These are phyloP conservation scores for Lates japonicus DNA, from an alignment of 2,797 vertebrate species.

Conservation along the genomic window DNA sequence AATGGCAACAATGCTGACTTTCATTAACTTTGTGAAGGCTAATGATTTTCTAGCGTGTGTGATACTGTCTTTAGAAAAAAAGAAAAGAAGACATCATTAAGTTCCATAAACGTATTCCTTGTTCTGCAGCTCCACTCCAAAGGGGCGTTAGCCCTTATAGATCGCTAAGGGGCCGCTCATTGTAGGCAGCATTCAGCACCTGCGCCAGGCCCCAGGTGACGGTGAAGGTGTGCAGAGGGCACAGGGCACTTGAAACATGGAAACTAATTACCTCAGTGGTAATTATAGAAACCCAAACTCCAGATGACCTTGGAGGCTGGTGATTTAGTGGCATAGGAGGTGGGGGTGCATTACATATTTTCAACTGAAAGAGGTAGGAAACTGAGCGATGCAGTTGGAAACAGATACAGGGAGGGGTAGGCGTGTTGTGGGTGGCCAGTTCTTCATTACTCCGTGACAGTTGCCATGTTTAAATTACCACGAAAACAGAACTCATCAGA, in stretches of 20 bases:
- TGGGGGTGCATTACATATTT: constrained; percentile 21
- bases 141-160: constrained; percentile 74
- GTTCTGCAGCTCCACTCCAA: constrained; percentile 61
- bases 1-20: constrained; percentile 82
- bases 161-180: constrained; percentile 65
- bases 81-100: constrained; percentile 78
- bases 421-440: background rate
- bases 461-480: too few species aligned
- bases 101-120: constrained; percentile 69
- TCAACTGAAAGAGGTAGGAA: background rate
- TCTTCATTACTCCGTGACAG: too few species aligned
- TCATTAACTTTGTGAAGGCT: constrained; percentile 83
- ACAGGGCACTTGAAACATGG: constrained; percentile 74
- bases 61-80: constrained; percentile 67
- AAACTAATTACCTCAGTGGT: constrained; percentile 86
- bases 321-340: constrained; percentile 58
- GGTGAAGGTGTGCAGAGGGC: constrained; percentile 78
- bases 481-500: too few species aligned
- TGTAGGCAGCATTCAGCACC: too few species aligned
- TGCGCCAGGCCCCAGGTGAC: constrained; percentile 75
- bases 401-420: background rate
- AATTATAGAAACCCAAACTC: constrained; percentile 86
- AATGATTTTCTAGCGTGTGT: constrained; percentile 75
- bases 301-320: constrained; percentile 79
- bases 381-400: constrained; percentile 3